Base-by-base conservation (phyloP, 1,140 invertebrate species). In the Drosophila virilis region DNA sequence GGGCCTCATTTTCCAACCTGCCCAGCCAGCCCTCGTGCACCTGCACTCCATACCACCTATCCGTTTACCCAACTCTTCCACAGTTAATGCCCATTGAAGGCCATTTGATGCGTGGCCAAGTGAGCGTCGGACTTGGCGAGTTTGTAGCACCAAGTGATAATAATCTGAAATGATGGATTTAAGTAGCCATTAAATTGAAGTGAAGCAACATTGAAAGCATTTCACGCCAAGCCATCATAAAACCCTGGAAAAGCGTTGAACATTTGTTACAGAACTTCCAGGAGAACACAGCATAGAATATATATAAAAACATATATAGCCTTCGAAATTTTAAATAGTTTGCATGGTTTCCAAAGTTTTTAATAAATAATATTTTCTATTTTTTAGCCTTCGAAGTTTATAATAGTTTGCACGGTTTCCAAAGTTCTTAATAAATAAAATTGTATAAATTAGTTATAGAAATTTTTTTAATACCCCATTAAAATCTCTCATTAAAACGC, bases 51-150 rank as follows among this genome's bases (percentile, higher is more conserved):
- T 5, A 40, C 28, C 51, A 40, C 37, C 22, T 22, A 59, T 22
- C 33, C 42, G 17, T 45, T 58, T 28, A 32, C 51, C 42, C 48
- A 55, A 55, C 74, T 54, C 50, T 37, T 57, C 45, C 37, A 48
- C 51, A 61, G 74, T 86, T 78, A 90, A 84, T 77, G 71, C 68
- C 84, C 80, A 89, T 89, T 83, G 84, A 89, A 77, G 57, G 74
- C 80, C 77, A 84, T 84, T 84, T 84, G 84, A 89, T 89, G 85
- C 77, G 84, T 88, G 77, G 84, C 80, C 72, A 86, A 86, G 83
- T 77, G 79, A 82, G 82, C 83, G 51, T 64, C 65, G 60, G 64
- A 70, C 61, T 74, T 67, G 72, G 74, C 65, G 62, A 83, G 77
- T 77, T 77, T 67, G 67, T 52, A 69, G 68, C 60, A 40, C 69